Conservation (phyloP, 2,888 invertebrate species). For the Sepioteuthis lessoniana region DNA sequence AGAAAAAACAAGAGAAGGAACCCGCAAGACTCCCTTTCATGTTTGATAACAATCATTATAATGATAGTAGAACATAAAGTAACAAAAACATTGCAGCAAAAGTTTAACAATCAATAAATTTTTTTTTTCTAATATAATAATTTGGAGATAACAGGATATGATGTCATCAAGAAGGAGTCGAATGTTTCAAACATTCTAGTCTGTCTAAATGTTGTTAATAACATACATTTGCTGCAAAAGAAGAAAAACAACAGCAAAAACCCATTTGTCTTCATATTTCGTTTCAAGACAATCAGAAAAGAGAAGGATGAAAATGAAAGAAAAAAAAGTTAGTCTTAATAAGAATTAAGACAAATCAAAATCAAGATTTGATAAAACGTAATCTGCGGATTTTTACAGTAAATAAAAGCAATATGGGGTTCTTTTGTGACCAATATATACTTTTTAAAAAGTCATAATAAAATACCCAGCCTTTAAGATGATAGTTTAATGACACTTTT, state of each 20-base stretch:
- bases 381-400: not conserved
- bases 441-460: too few relatives aligned
- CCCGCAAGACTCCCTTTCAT: not conserved
- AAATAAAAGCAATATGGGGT: not conserved
- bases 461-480: not conserved
- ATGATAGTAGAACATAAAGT: not conserved
- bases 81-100: constrained; percentile 20
- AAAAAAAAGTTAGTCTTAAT: not conserved
- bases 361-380: not conserved
- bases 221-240: not conserved
- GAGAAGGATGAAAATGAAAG: not conserved
- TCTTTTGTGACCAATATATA: too few relatives aligned
- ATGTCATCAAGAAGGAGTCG: not conserved
- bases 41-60: not conserved
- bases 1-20: not conserved
- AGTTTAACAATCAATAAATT: not conserved
- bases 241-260: not conserved
- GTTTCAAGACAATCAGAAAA: not conserved
- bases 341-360: not conserved
- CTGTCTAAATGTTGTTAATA: not conserved
- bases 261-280: not conserved
- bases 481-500: too few relatives aligned
- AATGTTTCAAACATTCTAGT: not conserved
- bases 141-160: not conserved
- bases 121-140: not conserved